A percentile compares a stretch with the other conserved stretches of the same genome.
These are phyloP conservation scores for Carettochelys insculpta DNA, from an alignment of 2,113 vertebrate species.

Conservation along the genomic window DNA sequence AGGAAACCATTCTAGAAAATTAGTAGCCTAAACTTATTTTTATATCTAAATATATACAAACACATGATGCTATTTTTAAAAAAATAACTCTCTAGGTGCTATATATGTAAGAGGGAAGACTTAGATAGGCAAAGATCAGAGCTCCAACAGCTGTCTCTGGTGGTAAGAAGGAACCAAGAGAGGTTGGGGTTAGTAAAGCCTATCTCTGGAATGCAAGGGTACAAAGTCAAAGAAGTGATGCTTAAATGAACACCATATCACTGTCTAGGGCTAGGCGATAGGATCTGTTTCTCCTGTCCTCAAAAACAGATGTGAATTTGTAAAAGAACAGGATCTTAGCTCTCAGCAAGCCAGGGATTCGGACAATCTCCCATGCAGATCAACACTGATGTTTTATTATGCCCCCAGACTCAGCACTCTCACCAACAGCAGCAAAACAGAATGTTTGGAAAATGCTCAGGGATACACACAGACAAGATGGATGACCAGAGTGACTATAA, in stretches of 20 bases:
- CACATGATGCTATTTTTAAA: not conserved
- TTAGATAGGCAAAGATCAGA: not conserved
- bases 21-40: not conserved
- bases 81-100: not conserved
- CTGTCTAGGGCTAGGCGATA: not conserved
- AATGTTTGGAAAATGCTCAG: conserved; percentile 4
- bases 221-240: not conserved
- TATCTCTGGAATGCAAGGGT: conserved; percentile 1
- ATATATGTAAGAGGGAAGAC: not conserved
- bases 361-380: conserved; percentile 23
- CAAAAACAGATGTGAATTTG: conserved; percentile 33
- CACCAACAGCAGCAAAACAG: conserved; percentile 12
- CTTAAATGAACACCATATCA: rapidly evolving
- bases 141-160: not conserved
- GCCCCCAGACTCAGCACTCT: not conserved
- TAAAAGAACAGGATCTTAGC: not conserved
- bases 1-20: not conserved
- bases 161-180: not conserved
- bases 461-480: not conserved
- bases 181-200: not conserved
- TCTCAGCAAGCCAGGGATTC: not conserved
- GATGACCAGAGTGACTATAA: not conserved
- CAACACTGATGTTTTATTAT: not conserved
- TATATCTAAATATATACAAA: not conserved
- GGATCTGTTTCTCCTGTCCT: not conserved